Conservation (phyloP, 2,113 vertebrate species). For the Pavo muticus region DNA sequence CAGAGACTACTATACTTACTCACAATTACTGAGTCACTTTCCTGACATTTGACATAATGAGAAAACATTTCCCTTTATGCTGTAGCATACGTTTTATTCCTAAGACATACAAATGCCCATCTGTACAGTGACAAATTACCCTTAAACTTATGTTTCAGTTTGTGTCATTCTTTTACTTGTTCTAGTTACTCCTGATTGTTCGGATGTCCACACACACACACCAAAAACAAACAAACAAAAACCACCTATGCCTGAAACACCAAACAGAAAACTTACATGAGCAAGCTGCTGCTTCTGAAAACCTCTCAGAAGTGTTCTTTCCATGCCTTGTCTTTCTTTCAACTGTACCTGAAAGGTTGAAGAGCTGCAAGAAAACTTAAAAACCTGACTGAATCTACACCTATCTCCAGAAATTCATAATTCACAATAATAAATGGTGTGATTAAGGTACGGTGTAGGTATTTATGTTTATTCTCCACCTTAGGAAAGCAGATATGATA, state of each 20-base stretch:
- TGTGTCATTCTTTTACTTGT: not conserved
- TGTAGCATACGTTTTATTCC: not conserved
- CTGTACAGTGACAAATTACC: not conserved
- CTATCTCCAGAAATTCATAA: not conserved
- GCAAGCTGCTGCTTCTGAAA: rapidly evolving
- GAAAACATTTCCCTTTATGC: not conserved
- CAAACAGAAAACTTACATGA: not conserved
- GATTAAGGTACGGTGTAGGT: not conserved
- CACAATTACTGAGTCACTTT: not conserved
- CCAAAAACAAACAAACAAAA: not conserved
- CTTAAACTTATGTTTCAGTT: not conserved
- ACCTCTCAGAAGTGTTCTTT: not conserved
- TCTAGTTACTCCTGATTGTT: not conserved
- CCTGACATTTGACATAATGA: not conserved
- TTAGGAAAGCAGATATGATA: not conserved
- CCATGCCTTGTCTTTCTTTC: not conserved
- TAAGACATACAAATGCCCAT: not conserved
- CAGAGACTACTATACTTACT: not conserved
- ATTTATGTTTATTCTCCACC: not conserved
- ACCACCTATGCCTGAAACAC: not conserved
- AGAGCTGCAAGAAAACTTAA: not conserved
- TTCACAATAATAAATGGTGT: not conserved
- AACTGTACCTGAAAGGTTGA: not conserved
- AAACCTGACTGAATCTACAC: not conserved
- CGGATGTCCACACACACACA: not conserved